A percentile compares a stretch with the other conserved stretches of the same genome.
Evolutionary conservation across 2,797 vertebrate genomes (phyloP).

Genomic region (Acipenser transmontanus): DNA sequence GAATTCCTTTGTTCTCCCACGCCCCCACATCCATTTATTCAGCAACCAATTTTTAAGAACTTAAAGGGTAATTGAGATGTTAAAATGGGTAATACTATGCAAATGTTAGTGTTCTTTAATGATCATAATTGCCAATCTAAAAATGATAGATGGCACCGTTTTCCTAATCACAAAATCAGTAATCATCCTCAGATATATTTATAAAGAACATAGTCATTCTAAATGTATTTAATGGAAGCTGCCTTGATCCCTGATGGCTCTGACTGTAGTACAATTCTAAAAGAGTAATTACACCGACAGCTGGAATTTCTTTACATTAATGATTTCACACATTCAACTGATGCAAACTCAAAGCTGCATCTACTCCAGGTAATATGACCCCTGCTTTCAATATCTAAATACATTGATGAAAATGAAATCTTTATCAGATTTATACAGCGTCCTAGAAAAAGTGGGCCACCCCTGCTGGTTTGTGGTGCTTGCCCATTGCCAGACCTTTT

Average conservation of each 20-base stretch:
- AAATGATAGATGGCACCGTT: slow-evolving; percentile 2
- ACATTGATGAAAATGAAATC: too few species aligned
- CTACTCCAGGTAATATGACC: too few species aligned
- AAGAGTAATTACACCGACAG: slow-evolving; percentile 3
- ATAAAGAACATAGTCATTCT: neutral
- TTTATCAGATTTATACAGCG: too few species aligned
- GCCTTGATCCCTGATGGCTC: neutral
- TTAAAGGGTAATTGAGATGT: slow-evolving; percentile 11
- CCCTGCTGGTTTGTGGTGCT: too few species aligned
- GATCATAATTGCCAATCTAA: slow-evolving; percentile 16
- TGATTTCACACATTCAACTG: neutral
- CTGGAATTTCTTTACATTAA: neutral
- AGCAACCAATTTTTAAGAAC: neutral
- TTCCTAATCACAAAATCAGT: slow-evolving; percentile 10
- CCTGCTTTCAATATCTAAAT: too few species aligned
- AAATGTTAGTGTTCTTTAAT: slow-evolving; percentile 12
- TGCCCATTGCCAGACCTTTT: too few species aligned
- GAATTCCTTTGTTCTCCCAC: slow-evolving; percentile 4
- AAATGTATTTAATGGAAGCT: neutral
- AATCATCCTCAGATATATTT: slow-evolving; percentile 10
- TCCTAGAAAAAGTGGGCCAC: too few species aligned
- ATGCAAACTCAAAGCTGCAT: neutral
- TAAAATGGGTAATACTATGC: neutral
- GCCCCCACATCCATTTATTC: neutral
- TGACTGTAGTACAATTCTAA: neutral